These are phyloP conservation scores for Liparis tanakae DNA, from an alignment of 2,797 vertebrate species.

Conservation along the genomic window DNA sequence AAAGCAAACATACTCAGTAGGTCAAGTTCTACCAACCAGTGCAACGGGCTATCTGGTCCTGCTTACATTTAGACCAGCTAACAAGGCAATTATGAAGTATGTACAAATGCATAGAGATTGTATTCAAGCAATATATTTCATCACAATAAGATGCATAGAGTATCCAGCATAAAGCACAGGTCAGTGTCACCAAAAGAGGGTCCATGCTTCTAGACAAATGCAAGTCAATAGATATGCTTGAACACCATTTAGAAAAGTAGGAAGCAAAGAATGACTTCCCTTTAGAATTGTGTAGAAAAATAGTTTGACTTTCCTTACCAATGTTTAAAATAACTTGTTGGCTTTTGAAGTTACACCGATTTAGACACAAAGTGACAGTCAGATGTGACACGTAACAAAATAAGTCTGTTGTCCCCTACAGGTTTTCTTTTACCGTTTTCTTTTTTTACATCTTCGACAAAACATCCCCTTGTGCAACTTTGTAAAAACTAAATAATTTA, in stretches of 20 bases:
- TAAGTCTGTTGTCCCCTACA: not conserved
- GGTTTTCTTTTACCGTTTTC: too few relatives aligned
- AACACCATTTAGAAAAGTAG: slow-evolving; percentile 68
- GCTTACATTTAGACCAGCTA: slow-evolving; percentile 52
- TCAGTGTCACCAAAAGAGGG: slow-evolving; percentile 63
- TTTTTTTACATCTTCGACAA: too few relatives aligned
- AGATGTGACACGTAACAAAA: not conserved
- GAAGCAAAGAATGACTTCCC: slow-evolving; percentile 51
- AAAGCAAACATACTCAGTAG: slow-evolving; percentile 46
- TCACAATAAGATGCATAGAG: slow-evolving; percentile 81
- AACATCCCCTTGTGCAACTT: slow-evolving; percentile 12
- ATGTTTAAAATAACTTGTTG: slow-evolving; percentile 59
- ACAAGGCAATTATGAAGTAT: slow-evolving; percentile 84
- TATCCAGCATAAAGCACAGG: slow-evolving; percentile 71
- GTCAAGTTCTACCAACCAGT: slow-evolving; percentile 54
- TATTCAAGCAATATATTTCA: slow-evolving; percentile 76
- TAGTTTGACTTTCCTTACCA: slow-evolving; percentile 57
- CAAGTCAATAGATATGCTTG: slow-evolving; percentile 55
- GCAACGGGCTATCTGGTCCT: slow-evolving; percentile 59
- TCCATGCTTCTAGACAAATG: slow-evolving; percentile 70
- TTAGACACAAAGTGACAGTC: slow-evolving; percentile 31
- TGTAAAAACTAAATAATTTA: slow-evolving; percentile 18
- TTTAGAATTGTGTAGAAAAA: slow-evolving; percentile 70
- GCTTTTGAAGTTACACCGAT: slow-evolving; percentile 21
- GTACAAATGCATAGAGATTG: slow-evolving; percentile 83